Evolutionary conservation across 2,113 vertebrate genomes (phyloP).

Genomic region (Brevimyrus niger): DNA sequence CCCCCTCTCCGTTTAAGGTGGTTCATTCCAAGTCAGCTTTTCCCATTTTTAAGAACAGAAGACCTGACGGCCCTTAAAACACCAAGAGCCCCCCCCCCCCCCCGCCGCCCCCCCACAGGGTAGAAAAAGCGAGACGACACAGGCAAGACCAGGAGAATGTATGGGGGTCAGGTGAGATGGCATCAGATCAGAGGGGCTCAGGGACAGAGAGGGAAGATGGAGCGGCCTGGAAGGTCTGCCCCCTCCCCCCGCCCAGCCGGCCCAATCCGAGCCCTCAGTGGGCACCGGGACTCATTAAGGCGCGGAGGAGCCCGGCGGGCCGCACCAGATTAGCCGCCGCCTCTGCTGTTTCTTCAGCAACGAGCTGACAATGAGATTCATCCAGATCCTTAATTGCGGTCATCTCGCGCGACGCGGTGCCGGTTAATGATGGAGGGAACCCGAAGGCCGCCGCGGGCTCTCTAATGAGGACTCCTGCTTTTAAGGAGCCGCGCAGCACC

Average conservation of each 20-base stretch:
- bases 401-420: slow-evolving; percentile 86
- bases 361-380: slow-evolving; percentile 97
- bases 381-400: slow-evolving; percentile 92
- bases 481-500: slow-evolving; percentile 85
- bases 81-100: no score
- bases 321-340: slow-evolving; percentile 72
- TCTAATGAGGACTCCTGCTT: slow-evolving; percentile 90
- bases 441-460: slow-evolving; percentile 69
- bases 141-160: neutral
- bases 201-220: slow-evolving; percentile 15
- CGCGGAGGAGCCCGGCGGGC: slow-evolving; percentile 65
- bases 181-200: slow-evolving; percentile 10
- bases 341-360: slow-evolving; percentile 73
- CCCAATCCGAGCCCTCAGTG: slow-evolving; percentile 59
- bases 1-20: no score
- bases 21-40: no score
- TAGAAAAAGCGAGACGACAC: neutral
- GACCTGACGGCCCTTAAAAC: no score
- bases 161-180: neutral
- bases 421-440: slow-evolving; percentile 87
- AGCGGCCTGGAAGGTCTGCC: slow-evolving; percentile 20
- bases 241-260: slow-evolving; percentile 56
- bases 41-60: no score
- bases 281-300: slow-evolving; percentile 85
- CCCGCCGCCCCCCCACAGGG: neutral